A percentile compares a stretch with the other conserved stretches of the same genome.
Evolutionary conservation across 2,888 invertebrate genomes (phyloP).

Genomic region (Eueremaeus valkanovi): DNA sequence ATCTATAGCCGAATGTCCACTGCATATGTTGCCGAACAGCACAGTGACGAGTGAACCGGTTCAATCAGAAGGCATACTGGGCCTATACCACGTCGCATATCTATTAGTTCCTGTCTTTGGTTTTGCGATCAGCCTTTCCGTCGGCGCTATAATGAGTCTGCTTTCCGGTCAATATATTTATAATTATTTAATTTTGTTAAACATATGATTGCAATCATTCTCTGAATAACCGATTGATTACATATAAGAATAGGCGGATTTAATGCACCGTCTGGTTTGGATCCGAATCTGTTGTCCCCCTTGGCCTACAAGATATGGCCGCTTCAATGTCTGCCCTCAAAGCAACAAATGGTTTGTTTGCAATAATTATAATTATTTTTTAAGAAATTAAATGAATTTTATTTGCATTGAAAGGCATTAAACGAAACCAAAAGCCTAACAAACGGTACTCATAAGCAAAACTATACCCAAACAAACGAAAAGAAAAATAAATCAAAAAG

Average conservation of each 20-base stretch:
- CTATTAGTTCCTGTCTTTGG: conserved; percentile 44
- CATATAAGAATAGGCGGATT: neutral
- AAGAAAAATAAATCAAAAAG: neutral
- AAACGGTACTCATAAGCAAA: too few species aligned
- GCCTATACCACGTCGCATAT: conserved; percentile 42
- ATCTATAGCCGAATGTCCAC: neutral
- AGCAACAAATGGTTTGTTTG: conserved; percentile 2
- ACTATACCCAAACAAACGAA: neutral
- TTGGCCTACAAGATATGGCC: conserved; percentile 36
- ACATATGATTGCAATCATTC: too few species aligned
- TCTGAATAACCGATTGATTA: neutral
- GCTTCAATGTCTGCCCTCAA: neutral
- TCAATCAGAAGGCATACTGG: conserved; percentile 34
- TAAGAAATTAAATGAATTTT: neutral
- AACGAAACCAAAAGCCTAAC: too few species aligned
- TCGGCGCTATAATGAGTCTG: conserved; percentile 39
- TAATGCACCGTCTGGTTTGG: neutral
- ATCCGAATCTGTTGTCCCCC: conserved; percentile 20
- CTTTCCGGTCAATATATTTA: conserved; percentile 29
- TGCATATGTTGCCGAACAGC: conserved; percentile 1
- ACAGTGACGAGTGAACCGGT: neutral
- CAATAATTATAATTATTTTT: neutral
- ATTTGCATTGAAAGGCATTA: too few species aligned
- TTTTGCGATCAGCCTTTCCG: conserved; percentile 40
- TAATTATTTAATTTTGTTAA: neutral